These are phyloP conservation scores for Brachionus angularis DNA, from an alignment of 1,140 invertebrate genomes.

Conservation along the genomic window DNA sequence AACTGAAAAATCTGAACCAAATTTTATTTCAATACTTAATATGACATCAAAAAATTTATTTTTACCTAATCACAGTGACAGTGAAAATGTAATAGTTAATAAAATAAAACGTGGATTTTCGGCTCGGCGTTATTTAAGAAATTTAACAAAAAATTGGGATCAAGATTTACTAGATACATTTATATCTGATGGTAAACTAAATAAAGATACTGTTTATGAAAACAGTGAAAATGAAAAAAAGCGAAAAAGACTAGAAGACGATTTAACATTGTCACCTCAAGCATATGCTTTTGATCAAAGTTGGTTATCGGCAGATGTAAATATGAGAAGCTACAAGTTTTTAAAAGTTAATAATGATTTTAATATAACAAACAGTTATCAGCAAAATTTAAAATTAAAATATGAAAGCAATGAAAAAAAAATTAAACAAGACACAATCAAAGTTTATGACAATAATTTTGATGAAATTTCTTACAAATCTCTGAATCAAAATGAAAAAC, in stretches of 20 bases:
- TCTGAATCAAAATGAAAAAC: conserved; percentile 24
- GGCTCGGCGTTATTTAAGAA: conserved; percentile 28
- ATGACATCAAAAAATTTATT: too few relatives aligned
- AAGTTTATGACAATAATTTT: background rate
- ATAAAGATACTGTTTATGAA: conserved; percentile 11
- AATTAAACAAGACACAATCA: background rate
- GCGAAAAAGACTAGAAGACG: background rate
- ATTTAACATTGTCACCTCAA: conserved; percentile 18
- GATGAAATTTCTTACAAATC: conserved; percentile 7
- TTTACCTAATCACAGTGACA: too few relatives aligned
- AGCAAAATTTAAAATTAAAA: background rate
- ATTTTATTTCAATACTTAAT: too few relatives aligned
- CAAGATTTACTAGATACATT: conserved; percentile 22
- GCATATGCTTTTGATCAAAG: conserved; percentile 22
- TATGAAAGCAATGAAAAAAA: background rate
- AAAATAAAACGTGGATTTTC: conserved; percentile 20
- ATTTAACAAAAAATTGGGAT: conserved; percentile 42
- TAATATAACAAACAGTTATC: background rate
- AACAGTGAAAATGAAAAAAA: background rate
- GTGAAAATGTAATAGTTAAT: too few relatives aligned
- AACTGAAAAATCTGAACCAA: too few relatives aligned
- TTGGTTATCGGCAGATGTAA: background rate
- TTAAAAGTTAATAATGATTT: background rate
- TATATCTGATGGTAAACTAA: conserved; percentile 36
- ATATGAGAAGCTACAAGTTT: conserved; percentile 19